These are phyloP conservation scores for Pristionchus arcanus DNA, from an alignment of 2,888 invertebrate genomes.

Conservation along the genomic window DNA sequence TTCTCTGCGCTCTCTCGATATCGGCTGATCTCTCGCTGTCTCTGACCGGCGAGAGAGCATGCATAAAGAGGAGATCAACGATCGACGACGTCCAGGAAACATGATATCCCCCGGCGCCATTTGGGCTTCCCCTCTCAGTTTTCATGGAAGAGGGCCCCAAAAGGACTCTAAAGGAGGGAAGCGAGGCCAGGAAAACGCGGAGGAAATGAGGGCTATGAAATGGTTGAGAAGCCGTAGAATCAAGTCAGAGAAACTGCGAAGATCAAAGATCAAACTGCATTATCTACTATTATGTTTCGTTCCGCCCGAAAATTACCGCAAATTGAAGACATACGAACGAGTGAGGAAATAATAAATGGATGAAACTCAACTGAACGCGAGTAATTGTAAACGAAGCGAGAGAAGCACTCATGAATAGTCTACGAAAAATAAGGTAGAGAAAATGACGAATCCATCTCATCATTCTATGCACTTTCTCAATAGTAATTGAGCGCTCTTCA, in stretches of 20 bases:
- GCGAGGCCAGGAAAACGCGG: not conserved
- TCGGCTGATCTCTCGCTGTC: no score
- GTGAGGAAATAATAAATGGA: not conserved
- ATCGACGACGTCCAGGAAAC: slow-evolving; percentile 25
- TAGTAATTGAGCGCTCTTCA: not conserved
- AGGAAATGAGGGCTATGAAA: not conserved
- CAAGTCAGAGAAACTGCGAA: not conserved
- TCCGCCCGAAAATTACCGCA: no score
- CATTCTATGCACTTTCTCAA: no score
- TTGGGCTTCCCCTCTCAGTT: not conserved
- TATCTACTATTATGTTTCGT: not conserved
- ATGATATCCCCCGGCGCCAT: not conserved
- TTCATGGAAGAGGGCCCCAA: not conserved
- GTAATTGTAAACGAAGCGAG: not conserved
- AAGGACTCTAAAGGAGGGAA: not conserved
- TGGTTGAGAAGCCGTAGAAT: not conserved
- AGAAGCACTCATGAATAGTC: not conserved
- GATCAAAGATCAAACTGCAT: not conserved
- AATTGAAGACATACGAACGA: not conserved
- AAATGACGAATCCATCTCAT: no score
- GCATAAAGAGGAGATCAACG: not conserved
- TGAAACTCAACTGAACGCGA: not conserved
- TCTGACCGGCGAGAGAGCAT: no score
- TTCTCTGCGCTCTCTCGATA: not conserved
- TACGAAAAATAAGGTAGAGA: no score